Conservation (phyloP, 2,797 vertebrate species). For the Notolabrus celidotus region DNA sequence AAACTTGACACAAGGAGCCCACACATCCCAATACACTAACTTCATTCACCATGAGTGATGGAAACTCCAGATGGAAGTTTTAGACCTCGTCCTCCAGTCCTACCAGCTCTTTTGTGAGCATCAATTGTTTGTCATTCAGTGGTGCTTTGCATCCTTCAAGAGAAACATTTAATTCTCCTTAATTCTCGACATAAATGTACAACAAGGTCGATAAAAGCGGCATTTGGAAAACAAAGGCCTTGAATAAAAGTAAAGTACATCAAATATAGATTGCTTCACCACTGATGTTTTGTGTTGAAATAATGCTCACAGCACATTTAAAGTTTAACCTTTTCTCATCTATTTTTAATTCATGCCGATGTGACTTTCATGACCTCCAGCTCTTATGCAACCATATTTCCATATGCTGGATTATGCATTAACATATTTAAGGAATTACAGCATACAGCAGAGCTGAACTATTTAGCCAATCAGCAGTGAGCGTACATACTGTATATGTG, state of each 20-base stretch:
- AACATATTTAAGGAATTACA: conserved; percentile 3
- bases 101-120: no score
- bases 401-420: neutral
- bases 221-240: conserved; percentile 6
- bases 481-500: conserved; percentile 17
- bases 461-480: conserved; percentile 2
- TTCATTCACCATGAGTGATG: no score
- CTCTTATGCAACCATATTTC: conserved; percentile 17
- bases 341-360: neutral
- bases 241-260: conserved; percentile 1
- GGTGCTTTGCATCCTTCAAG: no score
- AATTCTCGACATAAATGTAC: neutral
- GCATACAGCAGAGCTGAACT: neutral
- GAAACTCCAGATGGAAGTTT: neutral
- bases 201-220: conserved; percentile 9
- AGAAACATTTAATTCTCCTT: no score
- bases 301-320: neutral
- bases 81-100: neutral
- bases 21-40: neutral
- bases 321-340: neutral
- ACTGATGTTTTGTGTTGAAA: neutral
- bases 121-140: no score
- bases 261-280: conserved; percentile 4
- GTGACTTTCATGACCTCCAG: neutral
- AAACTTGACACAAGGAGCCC: neutral